A percentile compares a stretch with the other conserved stretches of the same genome.
phyloP scores from a whole-genome alignment of 2,113 vertebrate species.

The Pituophis catenifer region DNA sequence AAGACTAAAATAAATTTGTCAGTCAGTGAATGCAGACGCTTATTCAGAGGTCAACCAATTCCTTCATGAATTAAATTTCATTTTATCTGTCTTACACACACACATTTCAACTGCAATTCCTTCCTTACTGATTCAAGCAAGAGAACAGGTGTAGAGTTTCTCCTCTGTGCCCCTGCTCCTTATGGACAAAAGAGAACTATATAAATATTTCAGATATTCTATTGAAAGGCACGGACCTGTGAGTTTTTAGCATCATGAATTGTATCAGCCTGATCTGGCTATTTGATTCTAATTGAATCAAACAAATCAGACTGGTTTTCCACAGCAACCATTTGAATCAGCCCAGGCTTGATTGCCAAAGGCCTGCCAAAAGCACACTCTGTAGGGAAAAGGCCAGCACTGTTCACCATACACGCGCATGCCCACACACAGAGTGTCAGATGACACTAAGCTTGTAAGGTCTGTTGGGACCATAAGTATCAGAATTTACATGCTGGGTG shows the following conservation, averaged over 20 bases:
- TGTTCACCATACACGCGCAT: not conserved
- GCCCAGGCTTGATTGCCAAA: not conserved
- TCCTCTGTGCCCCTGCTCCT: not conserved
- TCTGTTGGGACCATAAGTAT: not conserved
- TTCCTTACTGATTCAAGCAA: not conserved
- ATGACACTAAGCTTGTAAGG: not conserved
- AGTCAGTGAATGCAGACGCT: not conserved
- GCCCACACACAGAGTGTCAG: not conserved
- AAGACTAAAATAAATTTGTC: not conserved
- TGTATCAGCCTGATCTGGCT: not conserved
- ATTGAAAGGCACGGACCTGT: not conserved
- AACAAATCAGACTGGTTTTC: not conserved
- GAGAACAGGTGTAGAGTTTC: not conserved
- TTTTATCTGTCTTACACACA: not conserved
- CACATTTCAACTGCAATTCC: not conserved
- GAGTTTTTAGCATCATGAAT: not conserved
- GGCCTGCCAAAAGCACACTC: not conserved
- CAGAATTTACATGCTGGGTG: not conserved
- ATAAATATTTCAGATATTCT: not conserved
- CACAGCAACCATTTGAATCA: not conserved
- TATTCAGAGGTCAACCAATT: not conserved
- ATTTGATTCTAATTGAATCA: not conserved
- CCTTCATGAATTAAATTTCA: not conserved
- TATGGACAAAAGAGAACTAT: not conserved
- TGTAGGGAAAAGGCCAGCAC: not conserved